A percentile compares a stretch with the other conserved stretches of the same genome.
Evolutionary conservation across 2,797 vertebrate species (phyloP).

Genomic region (Heteromormyrus szaboi): DNA sequence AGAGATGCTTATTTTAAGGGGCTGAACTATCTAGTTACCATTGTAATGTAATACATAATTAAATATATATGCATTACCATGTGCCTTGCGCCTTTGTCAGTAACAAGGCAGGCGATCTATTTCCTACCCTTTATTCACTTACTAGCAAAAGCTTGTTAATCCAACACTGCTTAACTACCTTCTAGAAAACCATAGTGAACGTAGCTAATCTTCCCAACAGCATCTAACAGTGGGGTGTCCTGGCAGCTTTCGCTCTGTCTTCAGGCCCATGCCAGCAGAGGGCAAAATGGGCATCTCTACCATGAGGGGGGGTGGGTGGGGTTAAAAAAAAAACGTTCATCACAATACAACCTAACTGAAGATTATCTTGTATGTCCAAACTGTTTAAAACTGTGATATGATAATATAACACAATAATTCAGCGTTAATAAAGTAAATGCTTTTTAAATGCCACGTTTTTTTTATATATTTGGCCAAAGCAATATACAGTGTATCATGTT

Average conservation of each 20-base stretch:
- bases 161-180: neutral
- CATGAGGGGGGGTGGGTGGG: neutral
- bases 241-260: neutral
- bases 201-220: neutral
- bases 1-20: neutral
- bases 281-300: neutral
- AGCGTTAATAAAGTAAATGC: neutral
- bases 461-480: neutral
- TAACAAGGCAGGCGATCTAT: neutral
- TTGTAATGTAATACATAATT: neutral
- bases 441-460: neutral
- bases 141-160: neutral
- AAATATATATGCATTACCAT: neutral
- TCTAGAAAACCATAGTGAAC: neutral
- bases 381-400: neutral
- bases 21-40: neutral
- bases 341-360: neutral
- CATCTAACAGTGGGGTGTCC: neutral
- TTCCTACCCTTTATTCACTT: neutral
- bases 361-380: neutral
- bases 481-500: neutral
- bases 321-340: neutral
- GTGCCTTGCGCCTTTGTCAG: neutral
- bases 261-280: constrained; percentile 10
- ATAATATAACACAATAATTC: neutral